Percentiles rank a stretch among this genome's conserved stretches.
phyloP scores from a whole-genome alignment of 2,797 vertebrate genomes.

The Eurystomus glaucurus region DNA sequence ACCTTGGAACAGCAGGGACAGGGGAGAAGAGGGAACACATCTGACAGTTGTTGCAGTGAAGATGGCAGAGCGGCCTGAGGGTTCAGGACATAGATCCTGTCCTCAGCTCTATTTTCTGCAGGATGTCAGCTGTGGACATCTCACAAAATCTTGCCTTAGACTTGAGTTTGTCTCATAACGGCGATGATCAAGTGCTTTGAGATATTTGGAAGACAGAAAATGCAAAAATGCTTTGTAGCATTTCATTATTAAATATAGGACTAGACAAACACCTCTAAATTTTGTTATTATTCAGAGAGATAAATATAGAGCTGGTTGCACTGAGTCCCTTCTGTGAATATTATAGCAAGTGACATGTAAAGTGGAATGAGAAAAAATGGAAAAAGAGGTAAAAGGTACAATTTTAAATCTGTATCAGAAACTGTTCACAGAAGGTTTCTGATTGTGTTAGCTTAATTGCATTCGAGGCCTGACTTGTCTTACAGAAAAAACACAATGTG shows the following conservation, averaged over 20 bases:
- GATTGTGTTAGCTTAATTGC: not conserved
- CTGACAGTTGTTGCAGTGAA: not conserved
- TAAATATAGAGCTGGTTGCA: constrained; percentile 62
- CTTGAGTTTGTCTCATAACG: not conserved
- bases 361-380: not conserved
- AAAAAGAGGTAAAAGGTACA: not conserved
- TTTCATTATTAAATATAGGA: constrained; percentile 51
- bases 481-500: not conserved
- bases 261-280: constrained; percentile 60
- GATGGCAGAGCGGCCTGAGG: constrained; percentile 26
- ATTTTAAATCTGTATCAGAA: constrained; percentile 9
- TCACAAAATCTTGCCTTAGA: not conserved
- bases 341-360: constrained; percentile 46
- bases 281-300: constrained; percentile 61
- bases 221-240: not conserved
- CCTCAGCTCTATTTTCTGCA: constrained; percentile 7
- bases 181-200: not conserved
- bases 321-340: constrained; percentile 39
- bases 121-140: constrained; percentile 1
- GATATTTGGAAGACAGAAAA: constrained; percentile 15
- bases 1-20: constrained; percentile 67
- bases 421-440: constrained; percentile 17
- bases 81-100: constrained; percentile 18
- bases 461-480: not conserved
- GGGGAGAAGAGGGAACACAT: constrained; percentile 20